These are phyloP conservation scores for Macquaria australasica DNA, from an alignment of 2,113 vertebrate species.

Conservation along the genomic window DNA sequence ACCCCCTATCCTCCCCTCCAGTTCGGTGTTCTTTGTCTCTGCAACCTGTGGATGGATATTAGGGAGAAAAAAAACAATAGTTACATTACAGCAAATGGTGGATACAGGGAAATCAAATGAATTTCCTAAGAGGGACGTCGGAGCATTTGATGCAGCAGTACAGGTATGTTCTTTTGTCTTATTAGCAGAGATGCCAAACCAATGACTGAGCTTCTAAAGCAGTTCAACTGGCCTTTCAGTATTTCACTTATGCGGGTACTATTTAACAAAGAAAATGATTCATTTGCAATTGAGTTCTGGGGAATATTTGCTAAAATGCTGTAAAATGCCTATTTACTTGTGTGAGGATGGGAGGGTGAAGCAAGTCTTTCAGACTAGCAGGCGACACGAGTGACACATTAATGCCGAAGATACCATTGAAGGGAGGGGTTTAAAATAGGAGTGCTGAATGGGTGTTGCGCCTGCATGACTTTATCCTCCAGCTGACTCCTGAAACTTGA, in stretches of 20 bases:
- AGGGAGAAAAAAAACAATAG: background rate
- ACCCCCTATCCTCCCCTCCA: constrained; percentile 88
- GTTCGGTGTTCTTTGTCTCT: constrained; percentile 90
- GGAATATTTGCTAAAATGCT: background rate
- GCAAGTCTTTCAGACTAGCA: constrained; percentile 48
- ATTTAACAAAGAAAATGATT: background rate
- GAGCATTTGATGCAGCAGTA: background rate
- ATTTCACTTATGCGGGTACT: background rate
- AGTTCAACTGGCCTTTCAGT: background rate
- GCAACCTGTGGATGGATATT: constrained; percentile 83
- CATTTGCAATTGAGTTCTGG: no score
- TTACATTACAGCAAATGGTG: background rate
- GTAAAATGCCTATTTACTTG: background rate
- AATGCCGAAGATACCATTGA: constrained; percentile 60
- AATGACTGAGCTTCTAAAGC: background rate
- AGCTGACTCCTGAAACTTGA: constrained; percentile 66
- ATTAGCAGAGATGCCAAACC: background rate
- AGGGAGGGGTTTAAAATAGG: constrained; percentile 69
- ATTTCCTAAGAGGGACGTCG: background rate
- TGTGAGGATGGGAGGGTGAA: background rate
- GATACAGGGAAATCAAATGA: background rate
- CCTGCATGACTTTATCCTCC: constrained; percentile 62
- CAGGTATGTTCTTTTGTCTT: background rate
- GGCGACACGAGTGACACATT: constrained; percentile 63
- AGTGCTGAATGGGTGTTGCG: constrained; percentile 57